phyloP scores from a whole-genome alignment of 2,113 vertebrate species.

The Suricata suricatta region DNA sequence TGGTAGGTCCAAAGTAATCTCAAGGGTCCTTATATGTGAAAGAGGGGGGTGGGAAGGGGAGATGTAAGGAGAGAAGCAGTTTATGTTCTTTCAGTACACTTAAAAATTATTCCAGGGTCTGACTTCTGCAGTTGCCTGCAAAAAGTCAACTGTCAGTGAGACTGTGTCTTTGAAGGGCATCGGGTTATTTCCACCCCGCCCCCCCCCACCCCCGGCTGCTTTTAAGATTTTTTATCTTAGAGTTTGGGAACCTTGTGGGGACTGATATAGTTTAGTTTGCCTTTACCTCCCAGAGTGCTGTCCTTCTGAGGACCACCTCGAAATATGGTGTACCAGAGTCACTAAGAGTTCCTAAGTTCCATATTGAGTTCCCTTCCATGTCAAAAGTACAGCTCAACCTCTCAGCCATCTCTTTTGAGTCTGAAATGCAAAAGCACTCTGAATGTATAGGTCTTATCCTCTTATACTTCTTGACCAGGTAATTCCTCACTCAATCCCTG shows the following conservation, averaged over 20 bases:
- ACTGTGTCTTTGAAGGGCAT: neutral
- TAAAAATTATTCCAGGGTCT: slow-evolving; percentile 39
- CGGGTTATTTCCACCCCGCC: neutral
- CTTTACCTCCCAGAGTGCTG: neutral
- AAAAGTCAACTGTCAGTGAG: neutral
- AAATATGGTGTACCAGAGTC: neutral
- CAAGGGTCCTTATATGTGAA: neutral
- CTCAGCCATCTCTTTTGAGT: neutral
- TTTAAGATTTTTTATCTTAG: neutral
- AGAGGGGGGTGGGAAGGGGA: neutral
- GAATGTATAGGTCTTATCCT: neutral
- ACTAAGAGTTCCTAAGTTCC: neutral
- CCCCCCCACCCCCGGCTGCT: too few species aligned
- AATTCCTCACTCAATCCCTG: neutral
- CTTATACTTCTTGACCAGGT: neutral
- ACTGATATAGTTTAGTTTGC: neutral
- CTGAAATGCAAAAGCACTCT: neutral
- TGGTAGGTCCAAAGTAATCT: neutral
- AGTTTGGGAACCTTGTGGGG: neutral
- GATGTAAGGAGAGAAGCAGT: neutral
- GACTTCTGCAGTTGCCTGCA: neutral
- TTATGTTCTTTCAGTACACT: neutral
- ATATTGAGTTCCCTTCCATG: neutral
- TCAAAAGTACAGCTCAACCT: neutral
- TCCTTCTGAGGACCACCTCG: neutral